Evolutionary conservation across 2,113 vertebrate genomes (phyloP).

Genomic region (Phaetusa simplex): DNA sequence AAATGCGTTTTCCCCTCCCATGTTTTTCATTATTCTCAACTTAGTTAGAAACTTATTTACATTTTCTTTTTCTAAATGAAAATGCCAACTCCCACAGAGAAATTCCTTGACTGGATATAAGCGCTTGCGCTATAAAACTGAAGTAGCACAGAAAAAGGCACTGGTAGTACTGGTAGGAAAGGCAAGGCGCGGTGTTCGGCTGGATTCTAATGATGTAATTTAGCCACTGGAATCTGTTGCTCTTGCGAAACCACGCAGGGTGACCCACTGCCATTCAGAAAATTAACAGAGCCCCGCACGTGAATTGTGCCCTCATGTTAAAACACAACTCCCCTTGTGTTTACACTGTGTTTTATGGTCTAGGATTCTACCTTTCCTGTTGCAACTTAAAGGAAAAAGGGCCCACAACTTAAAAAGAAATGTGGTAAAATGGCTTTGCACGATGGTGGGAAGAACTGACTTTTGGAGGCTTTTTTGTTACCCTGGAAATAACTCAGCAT

Average conservation of each 20-base stretch:
- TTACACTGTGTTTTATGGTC: background rate
- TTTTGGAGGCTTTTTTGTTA: background rate
- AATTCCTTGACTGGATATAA: background rate
- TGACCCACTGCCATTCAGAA: background rate
- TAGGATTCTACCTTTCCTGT: background rate
- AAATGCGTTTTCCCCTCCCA: background rate
- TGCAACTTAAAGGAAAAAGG: background rate
- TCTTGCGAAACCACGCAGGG: background rate
- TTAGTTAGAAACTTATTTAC: background rate
- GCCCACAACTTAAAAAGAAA: background rate
- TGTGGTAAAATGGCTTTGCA: background rate
- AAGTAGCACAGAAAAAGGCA: background rate
- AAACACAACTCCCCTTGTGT: background rate
- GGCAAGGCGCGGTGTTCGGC: background rate
- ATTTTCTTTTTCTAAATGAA: background rate
- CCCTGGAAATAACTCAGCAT: background rate
- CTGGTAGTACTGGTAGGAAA: background rate
- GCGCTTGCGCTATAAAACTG: background rate
- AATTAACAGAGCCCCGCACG: background rate
- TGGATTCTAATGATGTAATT: background rate
- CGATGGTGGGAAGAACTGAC: rapidly evolving
- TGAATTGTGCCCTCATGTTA: background rate
- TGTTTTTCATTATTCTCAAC: background rate
- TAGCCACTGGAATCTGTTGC: background rate
- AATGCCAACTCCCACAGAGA: background rate